These are phyloP conservation scores for Netelia fuscicornis DNA, from an alignment of 2,888 invertebrate species.

Conservation along the genomic window DNA sequence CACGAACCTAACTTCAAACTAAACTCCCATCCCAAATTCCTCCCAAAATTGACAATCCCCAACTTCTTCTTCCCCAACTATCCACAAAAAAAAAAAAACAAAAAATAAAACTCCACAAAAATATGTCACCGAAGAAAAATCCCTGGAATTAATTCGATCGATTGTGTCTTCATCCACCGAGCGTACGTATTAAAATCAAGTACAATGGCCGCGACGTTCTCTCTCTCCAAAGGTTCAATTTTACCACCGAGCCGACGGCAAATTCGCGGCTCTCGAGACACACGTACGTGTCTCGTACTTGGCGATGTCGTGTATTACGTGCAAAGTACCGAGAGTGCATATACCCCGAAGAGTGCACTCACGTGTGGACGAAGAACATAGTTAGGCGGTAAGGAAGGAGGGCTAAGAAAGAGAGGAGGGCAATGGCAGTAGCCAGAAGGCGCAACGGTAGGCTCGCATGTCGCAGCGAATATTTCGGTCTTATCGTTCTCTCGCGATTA, in stretches of 20 bases:
- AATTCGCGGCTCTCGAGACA: constrained; percentile 4
- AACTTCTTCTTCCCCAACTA: neutral
- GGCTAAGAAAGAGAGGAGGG: constrained; percentile 41
- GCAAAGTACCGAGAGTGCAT: constrained; percentile 50
- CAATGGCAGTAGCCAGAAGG: constrained; percentile 38
- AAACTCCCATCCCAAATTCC: neutral
- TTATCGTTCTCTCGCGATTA: constrained; percentile 80
- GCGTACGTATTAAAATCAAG: neutral
- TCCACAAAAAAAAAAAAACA: neutral
- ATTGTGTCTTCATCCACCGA: neutral
- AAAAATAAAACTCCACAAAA: neutral
- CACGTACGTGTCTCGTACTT: neutral
- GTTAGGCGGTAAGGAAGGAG: neutral
- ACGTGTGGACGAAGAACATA: neutral
- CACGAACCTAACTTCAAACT: no score
- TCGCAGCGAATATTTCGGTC: constrained; percentile 78
- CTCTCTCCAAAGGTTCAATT: constrained; percentile 7
- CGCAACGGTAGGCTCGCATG: constrained; percentile 65
- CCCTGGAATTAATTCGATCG: neutral
- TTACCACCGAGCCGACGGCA: constrained; percentile 24
- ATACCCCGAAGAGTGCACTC: constrained; percentile 28
- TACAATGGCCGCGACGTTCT: constrained; percentile 12
- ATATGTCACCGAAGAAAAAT: neutral
- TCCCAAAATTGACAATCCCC: no score
- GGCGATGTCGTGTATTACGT: constrained; percentile 53